These are phyloP conservation scores for Symphodus melops DNA, from an alignment of 2,113 vertebrate genomes.

Conservation along the genomic window DNA sequence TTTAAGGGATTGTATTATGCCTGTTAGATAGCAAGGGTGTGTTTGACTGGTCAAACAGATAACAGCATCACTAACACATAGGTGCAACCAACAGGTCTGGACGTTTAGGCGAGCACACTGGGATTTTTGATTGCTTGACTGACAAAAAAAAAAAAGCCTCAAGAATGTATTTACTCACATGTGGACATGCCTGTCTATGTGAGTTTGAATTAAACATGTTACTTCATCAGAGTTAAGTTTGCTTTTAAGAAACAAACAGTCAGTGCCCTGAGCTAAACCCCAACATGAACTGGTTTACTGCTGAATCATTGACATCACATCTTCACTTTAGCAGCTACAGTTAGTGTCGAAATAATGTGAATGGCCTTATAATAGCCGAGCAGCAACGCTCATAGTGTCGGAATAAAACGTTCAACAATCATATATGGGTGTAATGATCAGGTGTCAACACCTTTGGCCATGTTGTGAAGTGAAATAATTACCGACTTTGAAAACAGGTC, in stretches of 20 bases:
- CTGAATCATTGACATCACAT: too few species aligned
- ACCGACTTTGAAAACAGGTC: background rate
- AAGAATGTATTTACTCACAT: too few species aligned
- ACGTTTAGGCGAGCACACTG: background rate
- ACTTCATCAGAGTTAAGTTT: too few species aligned
- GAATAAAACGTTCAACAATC: background rate
- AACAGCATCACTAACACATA: slow-evolving; percentile 10
- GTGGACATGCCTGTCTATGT: too few species aligned
- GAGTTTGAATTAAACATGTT: too few species aligned
- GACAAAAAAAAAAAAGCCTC: too few species aligned
- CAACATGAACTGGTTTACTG: background rate
- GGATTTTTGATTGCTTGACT: too few species aligned
- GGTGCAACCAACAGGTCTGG: too few species aligned
- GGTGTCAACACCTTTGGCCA: background rate
- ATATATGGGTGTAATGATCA: background rate
- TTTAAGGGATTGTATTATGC: background rate
- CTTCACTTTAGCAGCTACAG: too few species aligned
- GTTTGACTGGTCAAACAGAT: slow-evolving; percentile 43
- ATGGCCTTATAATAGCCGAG: background rate
- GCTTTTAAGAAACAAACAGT: too few species aligned
- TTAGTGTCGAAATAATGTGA: background rate
- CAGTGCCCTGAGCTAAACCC: background rate
- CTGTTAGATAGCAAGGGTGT: slow-evolving; percentile 17
- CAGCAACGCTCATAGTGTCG: background rate
- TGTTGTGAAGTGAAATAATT: background rate